Evolutionary conservation across 2,113 vertebrate species (phyloP).

Genomic region (Fregata magnificens): DNA sequence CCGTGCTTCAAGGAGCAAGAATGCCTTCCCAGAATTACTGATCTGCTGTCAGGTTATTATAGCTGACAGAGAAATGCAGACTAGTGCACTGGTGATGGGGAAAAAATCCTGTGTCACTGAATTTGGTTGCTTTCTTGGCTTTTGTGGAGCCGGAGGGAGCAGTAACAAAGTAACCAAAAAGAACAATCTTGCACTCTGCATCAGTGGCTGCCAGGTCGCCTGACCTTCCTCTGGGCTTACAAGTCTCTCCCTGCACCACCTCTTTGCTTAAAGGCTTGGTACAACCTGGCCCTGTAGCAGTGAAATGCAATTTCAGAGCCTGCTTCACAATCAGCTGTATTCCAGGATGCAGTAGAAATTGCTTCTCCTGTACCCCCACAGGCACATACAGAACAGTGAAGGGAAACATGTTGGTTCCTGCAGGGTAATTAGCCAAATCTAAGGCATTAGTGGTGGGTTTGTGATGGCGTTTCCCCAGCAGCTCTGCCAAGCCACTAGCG

Average conservation of each 20-base stretch:
- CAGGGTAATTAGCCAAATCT: not conserved
- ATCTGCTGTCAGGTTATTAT: not conserved
- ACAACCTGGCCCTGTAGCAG: not conserved
- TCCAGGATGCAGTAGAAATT: not conserved
- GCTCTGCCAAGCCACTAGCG: not conserved
- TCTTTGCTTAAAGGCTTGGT: not conserved
- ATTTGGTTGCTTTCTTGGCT: not conserved
- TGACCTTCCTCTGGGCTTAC: not conserved
- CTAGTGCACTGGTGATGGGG: not conserved
- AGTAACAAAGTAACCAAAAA: not conserved
- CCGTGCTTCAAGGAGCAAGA: not conserved
- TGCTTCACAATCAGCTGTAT: not conserved
- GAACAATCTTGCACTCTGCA: not conserved
- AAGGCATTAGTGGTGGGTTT: not conserved
- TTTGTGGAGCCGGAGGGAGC: not conserved
- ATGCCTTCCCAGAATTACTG: not conserved
- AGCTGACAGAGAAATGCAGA: not conserved
- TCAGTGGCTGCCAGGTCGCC: not conserved
- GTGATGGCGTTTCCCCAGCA: not conserved
- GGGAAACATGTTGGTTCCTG: not conserved
- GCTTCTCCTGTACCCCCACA: not conserved
- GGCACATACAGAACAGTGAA: not conserved
- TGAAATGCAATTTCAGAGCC: slow-evolving; percentile 2
- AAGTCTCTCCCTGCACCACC: not conserved
- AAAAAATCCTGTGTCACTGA: not conserved